Conservation (phyloP, 2,113 vertebrate species). For the Athene cunicularia region DNA sequence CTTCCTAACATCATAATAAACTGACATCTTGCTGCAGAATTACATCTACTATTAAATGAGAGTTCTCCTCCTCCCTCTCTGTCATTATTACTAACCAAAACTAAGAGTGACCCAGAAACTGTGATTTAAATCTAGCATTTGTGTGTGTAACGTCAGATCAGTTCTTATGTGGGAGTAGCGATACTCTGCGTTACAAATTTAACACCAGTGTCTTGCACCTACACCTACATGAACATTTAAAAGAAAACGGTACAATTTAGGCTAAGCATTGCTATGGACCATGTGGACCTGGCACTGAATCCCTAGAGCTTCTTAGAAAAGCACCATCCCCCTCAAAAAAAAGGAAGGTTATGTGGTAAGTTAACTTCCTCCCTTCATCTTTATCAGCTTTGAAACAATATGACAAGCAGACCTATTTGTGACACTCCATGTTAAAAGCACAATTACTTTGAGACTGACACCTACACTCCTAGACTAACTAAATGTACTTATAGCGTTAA, state of each 20-base stretch:
- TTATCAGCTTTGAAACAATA: slow-evolving; percentile 35
- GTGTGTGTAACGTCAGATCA: slow-evolving; percentile 17
- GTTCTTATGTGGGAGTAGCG: slow-evolving; percentile 52
- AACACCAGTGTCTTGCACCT: slow-evolving; percentile 55
- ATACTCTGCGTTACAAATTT: neutral
- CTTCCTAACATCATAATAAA: neutral
- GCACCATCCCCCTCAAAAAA: neutral
- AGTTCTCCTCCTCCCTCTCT: neutral
- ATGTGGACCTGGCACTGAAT: neutral
- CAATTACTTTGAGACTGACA: neutral
- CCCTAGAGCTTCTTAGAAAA: slow-evolving; percentile 36
- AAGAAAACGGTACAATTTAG: slow-evolving; percentile 16
- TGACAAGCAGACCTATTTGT: neutral
- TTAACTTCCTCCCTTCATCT: slow-evolving; percentile 43
- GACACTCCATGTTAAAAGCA: neutral
- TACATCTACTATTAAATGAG: neutral
- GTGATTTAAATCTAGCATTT: slow-evolving; percentile 63
- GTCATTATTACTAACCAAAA: neutral
- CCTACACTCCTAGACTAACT: neutral
- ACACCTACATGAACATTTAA: slow-evolving; percentile 28
- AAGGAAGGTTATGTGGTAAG: slow-evolving; percentile 10
- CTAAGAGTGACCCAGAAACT: slow-evolving; percentile 30
- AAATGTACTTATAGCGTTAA: neutral
- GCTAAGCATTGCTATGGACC: neutral
- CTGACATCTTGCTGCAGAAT: neutral